A percentile compares a stretch with the other conserved stretches of the same genome.
These are phyloP conservation scores for Stichopus chloronotus DNA, from an alignment of 35 echinoderm and acorn worm genomes.

Conservation along the genomic window DNA sequence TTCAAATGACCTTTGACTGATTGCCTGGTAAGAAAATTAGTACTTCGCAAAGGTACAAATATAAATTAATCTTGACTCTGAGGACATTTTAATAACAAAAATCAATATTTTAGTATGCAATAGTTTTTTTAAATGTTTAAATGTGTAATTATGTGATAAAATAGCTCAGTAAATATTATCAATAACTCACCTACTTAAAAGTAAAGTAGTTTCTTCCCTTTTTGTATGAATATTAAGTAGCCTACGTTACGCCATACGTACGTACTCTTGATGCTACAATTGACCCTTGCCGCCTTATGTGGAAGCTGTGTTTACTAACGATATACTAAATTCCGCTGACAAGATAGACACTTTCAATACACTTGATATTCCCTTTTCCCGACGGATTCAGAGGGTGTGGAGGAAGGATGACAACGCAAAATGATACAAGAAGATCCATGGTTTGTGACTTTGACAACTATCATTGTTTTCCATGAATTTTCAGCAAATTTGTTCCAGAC, in stretches of 20 bases:
- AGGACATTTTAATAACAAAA: no score
- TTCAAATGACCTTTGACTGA: no score
- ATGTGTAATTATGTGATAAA: no score
- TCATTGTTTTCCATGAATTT: conserved; percentile 58
- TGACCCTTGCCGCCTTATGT: background rate
- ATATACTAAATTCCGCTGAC: background rate
- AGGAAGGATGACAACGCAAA: conserved; percentile 50
- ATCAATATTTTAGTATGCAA: no score
- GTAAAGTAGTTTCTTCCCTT: background rate
- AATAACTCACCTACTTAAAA: background rate
- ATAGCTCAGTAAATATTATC: no score
- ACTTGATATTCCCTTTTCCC: background rate
- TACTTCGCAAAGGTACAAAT: no score
- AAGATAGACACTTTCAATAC: background rate
- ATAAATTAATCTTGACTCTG: no score
- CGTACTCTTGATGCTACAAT: background rate
- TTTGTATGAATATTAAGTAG: background rate
- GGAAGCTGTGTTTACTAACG: background rate
- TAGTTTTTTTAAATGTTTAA: no score
- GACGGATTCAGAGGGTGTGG: background rate
- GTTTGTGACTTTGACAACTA: conserved; percentile 55
- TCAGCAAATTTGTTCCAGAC: conserved; percentile 22
- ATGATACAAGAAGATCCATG: conserved; percentile 63
- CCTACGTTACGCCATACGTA: background rate
- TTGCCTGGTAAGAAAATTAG: no score